A percentile compares a stretch with the other conserved stretches of the same genome.
Evolutionary conservation across 2,113 vertebrate species (phyloP).

Genomic region (Lanius ludovicianus): DNA sequence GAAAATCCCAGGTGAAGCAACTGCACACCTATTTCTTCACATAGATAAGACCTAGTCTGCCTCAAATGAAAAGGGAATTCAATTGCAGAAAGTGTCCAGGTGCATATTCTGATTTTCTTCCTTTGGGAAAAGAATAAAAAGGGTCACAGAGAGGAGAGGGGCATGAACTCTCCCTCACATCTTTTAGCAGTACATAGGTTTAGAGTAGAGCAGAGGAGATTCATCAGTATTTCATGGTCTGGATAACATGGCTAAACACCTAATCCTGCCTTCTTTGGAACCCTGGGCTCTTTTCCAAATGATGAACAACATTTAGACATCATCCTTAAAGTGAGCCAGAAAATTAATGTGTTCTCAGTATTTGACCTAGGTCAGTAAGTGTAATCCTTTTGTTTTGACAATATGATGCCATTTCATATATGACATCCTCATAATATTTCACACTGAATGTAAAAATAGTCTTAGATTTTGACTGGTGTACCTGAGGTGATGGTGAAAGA

Average conservation of each 20-base stretch:
- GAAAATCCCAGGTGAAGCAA: background rate
- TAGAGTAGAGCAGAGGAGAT: background rate
- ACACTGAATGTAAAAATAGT: background rate
- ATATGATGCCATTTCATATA: background rate
- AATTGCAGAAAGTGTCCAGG: background rate
- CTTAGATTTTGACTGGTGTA: background rate
- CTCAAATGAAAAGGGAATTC: background rate
- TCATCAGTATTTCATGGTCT: background rate
- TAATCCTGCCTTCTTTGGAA: background rate
- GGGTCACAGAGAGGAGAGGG: background rate
- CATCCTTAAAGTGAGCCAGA: background rate
- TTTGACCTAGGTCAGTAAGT: background rate
- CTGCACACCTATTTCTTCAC: background rate
- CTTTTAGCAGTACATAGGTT: background rate
- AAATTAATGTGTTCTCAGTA: background rate
- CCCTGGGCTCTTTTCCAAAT: background rate
- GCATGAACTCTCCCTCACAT: background rate
- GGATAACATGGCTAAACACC: background rate
- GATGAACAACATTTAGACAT: background rate
- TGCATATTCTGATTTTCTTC: background rate
- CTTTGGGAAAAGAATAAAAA: background rate
- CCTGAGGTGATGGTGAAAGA: conserved; percentile 53
- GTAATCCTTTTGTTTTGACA: background rate
- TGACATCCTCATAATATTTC: background rate
- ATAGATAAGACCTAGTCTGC: background rate